Conservation (phyloP, 2,113 vertebrate genomes). For the Hypanus sabinus region DNA sequence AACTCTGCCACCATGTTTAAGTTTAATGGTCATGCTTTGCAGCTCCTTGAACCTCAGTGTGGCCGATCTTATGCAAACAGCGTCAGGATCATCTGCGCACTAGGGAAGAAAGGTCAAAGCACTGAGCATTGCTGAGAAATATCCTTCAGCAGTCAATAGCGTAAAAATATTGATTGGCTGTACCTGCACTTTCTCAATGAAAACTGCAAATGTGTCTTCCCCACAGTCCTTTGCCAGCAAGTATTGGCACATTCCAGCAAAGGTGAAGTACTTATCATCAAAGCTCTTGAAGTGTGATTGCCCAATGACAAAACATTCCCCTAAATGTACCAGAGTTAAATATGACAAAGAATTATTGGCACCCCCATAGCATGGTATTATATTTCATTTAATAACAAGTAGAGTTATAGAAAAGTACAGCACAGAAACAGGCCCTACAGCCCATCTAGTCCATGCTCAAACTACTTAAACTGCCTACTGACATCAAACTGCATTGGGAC, state of each 20-base stretch:
- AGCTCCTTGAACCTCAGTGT: constrained; percentile 62
- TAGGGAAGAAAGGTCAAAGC: constrained; percentile 49
- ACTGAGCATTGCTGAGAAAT: neutral
- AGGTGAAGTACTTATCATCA: constrained; percentile 88
- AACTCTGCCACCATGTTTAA: constrained; percentile 83
- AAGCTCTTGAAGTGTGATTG: constrained; percentile 95
- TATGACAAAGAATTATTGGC: neutral
- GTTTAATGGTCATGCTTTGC: constrained; percentile 70
- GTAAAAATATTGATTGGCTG: neutral
- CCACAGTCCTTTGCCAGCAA: constrained; percentile 76
- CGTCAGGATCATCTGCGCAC: constrained; percentile 87
- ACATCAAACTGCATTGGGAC: too few species aligned
- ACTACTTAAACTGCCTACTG: too few species aligned
- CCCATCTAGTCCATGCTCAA: too few species aligned
- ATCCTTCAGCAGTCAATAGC: neutral
- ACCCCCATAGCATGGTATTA: too few species aligned
- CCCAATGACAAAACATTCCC: constrained; percentile 83
- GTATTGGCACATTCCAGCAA: constrained; percentile 84
- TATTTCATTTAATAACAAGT: neutral
- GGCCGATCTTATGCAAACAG: constrained; percentile 80
- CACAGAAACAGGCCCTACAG: too few species aligned
- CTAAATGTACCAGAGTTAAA: constrained; percentile 50
- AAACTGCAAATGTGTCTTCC: constrained; percentile 69
- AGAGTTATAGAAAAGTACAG: too few species aligned
- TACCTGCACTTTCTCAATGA: constrained; percentile 88